Percentiles rank a stretch among this genome's conserved stretches.
phyloP scores from a whole-genome alignment of 2,888 invertebrate genomes.

The Gymnocheta viridis region DNA sequence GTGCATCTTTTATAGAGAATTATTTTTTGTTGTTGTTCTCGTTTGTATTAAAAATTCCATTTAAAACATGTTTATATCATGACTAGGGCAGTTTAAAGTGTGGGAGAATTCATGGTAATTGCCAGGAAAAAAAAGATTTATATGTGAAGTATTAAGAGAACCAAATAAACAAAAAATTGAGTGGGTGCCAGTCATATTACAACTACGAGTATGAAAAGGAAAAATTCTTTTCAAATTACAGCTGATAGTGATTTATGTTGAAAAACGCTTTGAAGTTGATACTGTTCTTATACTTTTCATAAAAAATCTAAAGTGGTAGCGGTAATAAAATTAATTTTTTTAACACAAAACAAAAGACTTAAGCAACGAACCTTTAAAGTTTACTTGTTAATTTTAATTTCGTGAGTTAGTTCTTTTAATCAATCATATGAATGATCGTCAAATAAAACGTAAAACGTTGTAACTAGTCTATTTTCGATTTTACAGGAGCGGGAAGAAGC shows the following conservation, averaged over 20 bases:
- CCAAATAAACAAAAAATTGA: slow-evolving; percentile 11
- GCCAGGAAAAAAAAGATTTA: slow-evolving; percentile 23
- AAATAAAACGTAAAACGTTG: too few relatives aligned
- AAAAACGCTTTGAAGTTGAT: not conserved
- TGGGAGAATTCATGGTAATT: slow-evolving; percentile 64
- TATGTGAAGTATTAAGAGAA: slow-evolving; percentile 36
- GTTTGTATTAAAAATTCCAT: not conserved
- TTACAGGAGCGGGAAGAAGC: too few relatives aligned
- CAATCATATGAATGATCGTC: not conserved
- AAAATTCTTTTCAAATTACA: slow-evolving; percentile 32
- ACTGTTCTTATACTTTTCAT: not conserved
- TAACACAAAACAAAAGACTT: slow-evolving; percentile 23
- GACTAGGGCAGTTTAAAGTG: slow-evolving; percentile 46
- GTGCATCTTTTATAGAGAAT: slow-evolving; percentile 59
- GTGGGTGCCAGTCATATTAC: slow-evolving; percentile 25
- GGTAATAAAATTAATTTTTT: not conserved
- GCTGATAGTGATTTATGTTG: slow-evolving; percentile 2
- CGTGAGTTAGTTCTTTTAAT: not conserved
- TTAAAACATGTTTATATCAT: slow-evolving; percentile 36
- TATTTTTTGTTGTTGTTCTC: not conserved
- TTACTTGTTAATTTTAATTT: not conserved
- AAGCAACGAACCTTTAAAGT: not conserved
- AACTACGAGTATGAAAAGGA: not conserved
- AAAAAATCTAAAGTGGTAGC: not conserved
- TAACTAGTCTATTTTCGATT: too few relatives aligned